Conservation (phyloP, 2,797 vertebrate species). For the Emydoidea blandingii region DNA sequence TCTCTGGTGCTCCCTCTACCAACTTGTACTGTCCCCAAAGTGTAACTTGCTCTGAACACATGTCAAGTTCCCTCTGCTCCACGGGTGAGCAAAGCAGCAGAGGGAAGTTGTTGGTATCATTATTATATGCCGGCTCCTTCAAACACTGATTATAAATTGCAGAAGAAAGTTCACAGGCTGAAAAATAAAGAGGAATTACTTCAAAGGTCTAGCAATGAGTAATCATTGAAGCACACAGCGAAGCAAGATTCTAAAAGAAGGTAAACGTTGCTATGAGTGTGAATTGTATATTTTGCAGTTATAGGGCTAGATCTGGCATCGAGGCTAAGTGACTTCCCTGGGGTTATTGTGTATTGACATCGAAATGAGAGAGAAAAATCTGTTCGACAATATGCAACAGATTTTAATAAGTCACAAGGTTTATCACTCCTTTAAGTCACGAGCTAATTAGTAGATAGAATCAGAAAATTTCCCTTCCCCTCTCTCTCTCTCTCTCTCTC, state of each 20-base stretch:
- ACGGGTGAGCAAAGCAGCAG: slow-evolving; percentile 50
- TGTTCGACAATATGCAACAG: neutral
- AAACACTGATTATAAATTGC: slow-evolving; percentile 39
- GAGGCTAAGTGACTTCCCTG: neutral
- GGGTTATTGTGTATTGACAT: neutral
- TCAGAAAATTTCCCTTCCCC: neutral
- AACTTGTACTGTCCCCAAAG: slow-evolving; percentile 5
- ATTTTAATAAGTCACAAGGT: neutral
- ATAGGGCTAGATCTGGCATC: neutral
- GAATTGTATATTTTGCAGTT: neutral
- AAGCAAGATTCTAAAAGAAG: slow-evolving; percentile 19
- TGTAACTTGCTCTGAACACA: slow-evolving; percentile 34
- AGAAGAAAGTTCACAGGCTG: slow-evolving; percentile 48
- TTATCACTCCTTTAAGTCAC: neutral
- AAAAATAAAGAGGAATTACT: slow-evolving; percentile 44
- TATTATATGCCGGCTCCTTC: slow-evolving; percentile 30
- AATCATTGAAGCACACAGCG: slow-evolving; percentile 28
- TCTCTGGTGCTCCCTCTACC: slow-evolving; percentile 11
- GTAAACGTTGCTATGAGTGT: slow-evolving; percentile 19
- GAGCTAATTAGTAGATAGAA: neutral
- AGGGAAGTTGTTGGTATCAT: slow-evolving; percentile 54
- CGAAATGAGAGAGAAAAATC: neutral
- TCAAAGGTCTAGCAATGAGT: slow-evolving; percentile 44
- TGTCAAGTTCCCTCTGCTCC: slow-evolving; percentile 43
- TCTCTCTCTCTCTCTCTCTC: neutral